A percentile compares a stretch with the other conserved stretches of the same genome.
These are phyloP conservation scores for Agriotes lineatus DNA, from an alignment of 2,888 invertebrate genomes.

Conservation along the genomic window DNA sequence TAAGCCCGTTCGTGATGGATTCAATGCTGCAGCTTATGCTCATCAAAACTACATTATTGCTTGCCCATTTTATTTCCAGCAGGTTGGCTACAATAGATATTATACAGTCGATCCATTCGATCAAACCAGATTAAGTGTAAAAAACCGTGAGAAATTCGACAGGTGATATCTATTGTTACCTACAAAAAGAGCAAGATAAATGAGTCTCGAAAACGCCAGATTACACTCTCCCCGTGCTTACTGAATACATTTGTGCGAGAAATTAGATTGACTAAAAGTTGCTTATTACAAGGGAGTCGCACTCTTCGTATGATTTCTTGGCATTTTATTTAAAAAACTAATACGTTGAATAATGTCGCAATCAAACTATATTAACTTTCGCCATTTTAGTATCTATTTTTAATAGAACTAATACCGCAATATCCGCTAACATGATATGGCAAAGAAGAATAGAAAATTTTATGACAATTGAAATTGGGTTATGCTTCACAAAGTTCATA, in stretches of 20 bases:
- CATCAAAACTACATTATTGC: conserved; percentile 40
- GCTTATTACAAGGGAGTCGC: too few relatives aligned
- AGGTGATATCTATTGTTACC: conserved; percentile 42
- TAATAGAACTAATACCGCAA: too few relatives aligned
- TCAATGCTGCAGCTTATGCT: conserved; percentile 29
- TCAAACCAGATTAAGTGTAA: conserved; percentile 42
- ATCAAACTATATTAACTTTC: too few relatives aligned
- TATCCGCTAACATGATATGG: too few relatives aligned
- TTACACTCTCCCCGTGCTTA: conserved; percentile 21
- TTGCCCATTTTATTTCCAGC: conserved; percentile 34
- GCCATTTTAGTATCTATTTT: too few relatives aligned
- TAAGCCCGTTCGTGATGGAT: conserved; percentile 29
- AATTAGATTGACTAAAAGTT: conserved; percentile 5
- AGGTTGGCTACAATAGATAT: conserved; percentile 36
- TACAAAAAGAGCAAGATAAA: conserved; percentile 39
- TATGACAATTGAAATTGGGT: too few relatives aligned
- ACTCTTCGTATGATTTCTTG: too few relatives aligned
- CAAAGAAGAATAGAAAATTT: too few relatives aligned
- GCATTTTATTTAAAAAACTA: too few relatives aligned
- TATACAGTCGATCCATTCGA: conserved; percentile 36
- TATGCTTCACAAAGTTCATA: too few relatives aligned
- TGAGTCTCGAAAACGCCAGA: conserved; percentile 30
- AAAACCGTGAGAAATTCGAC: conserved; percentile 42
- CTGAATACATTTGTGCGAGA: conserved; percentile 15
- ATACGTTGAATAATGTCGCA: too few relatives aligned